Conservation (phyloP, 2,888 invertebrate species). For the Ashinkailepas kermadecensis region DNA sequence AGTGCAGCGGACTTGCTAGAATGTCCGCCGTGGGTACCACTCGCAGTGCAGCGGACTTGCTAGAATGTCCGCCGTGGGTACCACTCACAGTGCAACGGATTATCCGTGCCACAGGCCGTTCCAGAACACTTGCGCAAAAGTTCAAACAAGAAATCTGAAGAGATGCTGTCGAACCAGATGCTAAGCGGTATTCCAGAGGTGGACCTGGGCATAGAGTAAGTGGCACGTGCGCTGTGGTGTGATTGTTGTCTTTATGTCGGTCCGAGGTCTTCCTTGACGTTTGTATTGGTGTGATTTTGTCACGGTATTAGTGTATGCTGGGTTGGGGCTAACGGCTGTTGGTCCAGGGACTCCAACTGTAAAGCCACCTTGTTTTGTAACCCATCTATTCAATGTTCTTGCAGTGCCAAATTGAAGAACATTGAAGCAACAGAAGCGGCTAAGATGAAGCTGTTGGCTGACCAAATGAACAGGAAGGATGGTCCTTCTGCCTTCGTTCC, state of each 20-base stretch:
- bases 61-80: too few relatives aligned
- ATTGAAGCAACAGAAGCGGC: slow-evolving; percentile 99
- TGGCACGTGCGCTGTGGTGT: neutral
- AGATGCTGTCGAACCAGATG: slow-evolving; percentile 99
- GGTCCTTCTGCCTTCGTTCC: slow-evolving; percentile 92
- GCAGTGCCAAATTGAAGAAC: slow-evolving; percentile 87
- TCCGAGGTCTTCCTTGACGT: too few relatives aligned
- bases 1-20: too few relatives aligned
- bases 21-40: too few relatives aligned
- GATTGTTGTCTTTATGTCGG: too few relatives aligned
- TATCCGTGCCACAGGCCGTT: slow-evolving; percentile 54
- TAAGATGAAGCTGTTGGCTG: slow-evolving; percentile 82
- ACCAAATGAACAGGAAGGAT: slow-evolving; percentile 83
- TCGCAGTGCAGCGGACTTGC: too few relatives aligned
- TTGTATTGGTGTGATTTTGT: too few relatives aligned
- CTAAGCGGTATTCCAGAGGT: slow-evolving; percentile 98
- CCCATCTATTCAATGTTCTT: neutral
- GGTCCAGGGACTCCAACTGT: too few relatives aligned
- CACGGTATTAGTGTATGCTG: too few relatives aligned
- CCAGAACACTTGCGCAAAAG: slow-evolving; percentile 82
- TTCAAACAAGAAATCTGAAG: slow-evolving; percentile 82
- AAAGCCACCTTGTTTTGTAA: too few relatives aligned
- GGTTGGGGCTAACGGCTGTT: too few relatives aligned
- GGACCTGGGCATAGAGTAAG: slow-evolving; percentile 85
- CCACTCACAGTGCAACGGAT: too few relatives aligned